Percentiles rank a stretch among this genome's conserved stretches.
phyloP scores from a whole-genome alignment of 2,797 vertebrate species.

The Tokudaia tokunoshimensis region DNA sequence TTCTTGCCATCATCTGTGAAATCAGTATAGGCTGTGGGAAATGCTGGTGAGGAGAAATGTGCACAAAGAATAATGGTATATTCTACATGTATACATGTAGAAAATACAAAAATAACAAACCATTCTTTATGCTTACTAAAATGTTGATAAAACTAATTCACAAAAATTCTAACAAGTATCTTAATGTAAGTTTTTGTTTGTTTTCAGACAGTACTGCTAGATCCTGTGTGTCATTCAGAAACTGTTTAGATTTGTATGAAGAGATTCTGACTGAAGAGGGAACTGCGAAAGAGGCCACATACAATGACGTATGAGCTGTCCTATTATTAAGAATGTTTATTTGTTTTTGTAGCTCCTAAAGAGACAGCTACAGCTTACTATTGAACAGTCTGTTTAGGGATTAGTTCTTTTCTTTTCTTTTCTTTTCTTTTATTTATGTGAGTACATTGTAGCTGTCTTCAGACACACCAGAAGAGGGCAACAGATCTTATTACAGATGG shows the following conservation, averaged over 20 bases:
- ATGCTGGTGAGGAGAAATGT: background rate
- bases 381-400: slow-evolving; percentile 53
- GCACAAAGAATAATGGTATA: background rate
- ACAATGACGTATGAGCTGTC: slow-evolving; percentile 91
- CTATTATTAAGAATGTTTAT: slow-evolving; percentile 38
- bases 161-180: slow-evolving; percentile 19
- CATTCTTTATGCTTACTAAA: background rate
- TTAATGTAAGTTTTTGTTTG: slow-evolving; percentile 62
- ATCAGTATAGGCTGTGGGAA: slow-evolving; percentile 50
- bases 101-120: background rate
- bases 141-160: background rate
- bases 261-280: slow-evolving; percentile 96
- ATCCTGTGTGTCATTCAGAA: slow-evolving; percentile 85
- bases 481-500: no score
- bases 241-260: slow-evolving; percentile 97
- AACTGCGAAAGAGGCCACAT: slow-evolving; percentile 92
- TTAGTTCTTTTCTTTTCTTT: slow-evolving; percentile 11
- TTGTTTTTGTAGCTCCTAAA: slow-evolving; percentile 16
- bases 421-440: no score
- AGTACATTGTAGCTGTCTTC: no score
- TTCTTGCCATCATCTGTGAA: slow-evolving; percentile 9
- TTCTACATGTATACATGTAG: no score
- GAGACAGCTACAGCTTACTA: background rate
- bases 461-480: no score
- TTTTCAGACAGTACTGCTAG: slow-evolving; percentile 86